Percentiles rank a stretch among this genome's conserved stretches.
Conservation (phyloP, 1,140 invertebrate genomes). For the Drosophila arizonae region DNA sequence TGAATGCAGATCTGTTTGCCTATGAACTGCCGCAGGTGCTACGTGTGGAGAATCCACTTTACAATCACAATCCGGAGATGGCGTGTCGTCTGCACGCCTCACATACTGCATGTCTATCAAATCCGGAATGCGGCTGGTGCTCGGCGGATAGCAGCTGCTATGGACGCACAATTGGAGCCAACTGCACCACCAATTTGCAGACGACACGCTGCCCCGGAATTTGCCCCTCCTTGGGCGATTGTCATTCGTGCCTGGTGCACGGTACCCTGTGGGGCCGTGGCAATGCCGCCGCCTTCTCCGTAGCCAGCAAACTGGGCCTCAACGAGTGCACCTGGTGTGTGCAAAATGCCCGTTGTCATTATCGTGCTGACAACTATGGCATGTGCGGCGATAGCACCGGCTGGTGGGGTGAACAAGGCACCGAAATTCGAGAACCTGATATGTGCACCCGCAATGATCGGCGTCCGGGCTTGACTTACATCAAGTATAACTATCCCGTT, state of each 20-base stretch:
- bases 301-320: slow-evolving; percentile 89
- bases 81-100: slow-evolving; percentile 88
- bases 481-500: slow-evolving; percentile 93
- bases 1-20: slow-evolving; percentile 91
- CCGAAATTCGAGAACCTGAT: slow-evolving; percentile 89
- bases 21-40: slow-evolving; percentile 91
- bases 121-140: slow-evolving; percentile 97
- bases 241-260: slow-evolving; percentile 93
- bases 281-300: slow-evolving; percentile 85
- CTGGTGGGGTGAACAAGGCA: slow-evolving; percentile 94
- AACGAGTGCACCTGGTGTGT: slow-evolving; percentile 96
- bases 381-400: slow-evolving; percentile 92
- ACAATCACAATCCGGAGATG: slow-evolving; percentile 90
- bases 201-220: slow-evolving; percentile 93
- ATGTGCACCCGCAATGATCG: slow-evolving; percentile 91
- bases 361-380: slow-evolving; percentile 92
- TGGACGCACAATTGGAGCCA: slow-evolving; percentile 90
- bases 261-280: slow-evolving; percentile 82
- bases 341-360: slow-evolving; percentile 94
- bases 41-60: slow-evolving; percentile 84
- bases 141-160: slow-evolving; percentile 92
- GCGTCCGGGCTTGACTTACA: slow-evolving; percentile 93
- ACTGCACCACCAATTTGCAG: slow-evolving; percentile 94
- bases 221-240: slow-evolving; percentile 93
- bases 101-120: slow-evolving; percentile 90